These are phyloP conservation scores for Aegithalos caudatus DNA, from an alignment of 2,113 vertebrate species.

Conservation along the genomic window DNA sequence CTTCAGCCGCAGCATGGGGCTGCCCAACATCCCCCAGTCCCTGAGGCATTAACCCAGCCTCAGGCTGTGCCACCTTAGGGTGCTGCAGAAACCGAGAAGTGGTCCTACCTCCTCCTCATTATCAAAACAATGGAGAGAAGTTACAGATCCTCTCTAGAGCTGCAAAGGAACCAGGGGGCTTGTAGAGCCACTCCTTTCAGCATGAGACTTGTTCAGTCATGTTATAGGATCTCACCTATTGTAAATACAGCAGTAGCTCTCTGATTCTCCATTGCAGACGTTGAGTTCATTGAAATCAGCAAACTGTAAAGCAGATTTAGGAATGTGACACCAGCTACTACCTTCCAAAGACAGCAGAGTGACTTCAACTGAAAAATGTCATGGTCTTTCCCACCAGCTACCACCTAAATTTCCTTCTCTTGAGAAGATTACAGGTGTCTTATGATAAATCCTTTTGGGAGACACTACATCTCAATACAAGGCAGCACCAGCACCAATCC, in stretches of 20 bases:
- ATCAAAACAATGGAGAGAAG: not conserved
- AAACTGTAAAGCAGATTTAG: not conserved
- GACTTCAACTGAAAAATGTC: not conserved
- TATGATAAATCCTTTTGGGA: not conserved
- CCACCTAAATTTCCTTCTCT: not conserved
- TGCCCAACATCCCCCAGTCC: not conserved
- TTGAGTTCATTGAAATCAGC: not conserved
- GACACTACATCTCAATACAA: not conserved
- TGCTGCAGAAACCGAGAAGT: not conserved
- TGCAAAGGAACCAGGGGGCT: not conserved
- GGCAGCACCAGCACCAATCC: not conserved
- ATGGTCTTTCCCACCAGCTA: not conserved
- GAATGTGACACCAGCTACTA: not conserved
- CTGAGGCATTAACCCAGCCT: not conserved
- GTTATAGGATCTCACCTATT: not conserved
- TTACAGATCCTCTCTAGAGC: not conserved
- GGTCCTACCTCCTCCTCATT: not conserved
- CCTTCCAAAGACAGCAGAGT: not conserved
- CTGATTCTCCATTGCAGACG: not conserved
- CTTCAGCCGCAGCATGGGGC: accelerated
- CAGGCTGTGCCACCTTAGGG: not conserved
- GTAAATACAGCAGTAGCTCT: not conserved
- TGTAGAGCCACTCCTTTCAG: not conserved
- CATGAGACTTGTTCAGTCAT: not conserved
- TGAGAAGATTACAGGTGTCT: not conserved